phyloP scores from a whole-genome alignment of 2,113 vertebrate genomes.

The Dinomys branickii region DNA sequence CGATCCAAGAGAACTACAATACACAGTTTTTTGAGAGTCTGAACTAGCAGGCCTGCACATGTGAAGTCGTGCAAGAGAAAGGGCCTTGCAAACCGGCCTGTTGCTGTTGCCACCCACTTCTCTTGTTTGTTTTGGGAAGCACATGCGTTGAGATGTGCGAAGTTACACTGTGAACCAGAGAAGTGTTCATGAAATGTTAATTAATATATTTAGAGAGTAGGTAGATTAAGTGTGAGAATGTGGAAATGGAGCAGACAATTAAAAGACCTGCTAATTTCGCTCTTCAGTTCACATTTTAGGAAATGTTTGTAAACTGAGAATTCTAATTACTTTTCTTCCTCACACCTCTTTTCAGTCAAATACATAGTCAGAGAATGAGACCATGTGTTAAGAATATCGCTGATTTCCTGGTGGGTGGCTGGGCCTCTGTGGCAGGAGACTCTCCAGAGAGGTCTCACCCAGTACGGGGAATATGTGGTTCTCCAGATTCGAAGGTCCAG shows the following conservation, averaged over 20 bases:
- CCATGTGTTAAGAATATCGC: background rate
- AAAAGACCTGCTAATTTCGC: conserved; percentile 74
- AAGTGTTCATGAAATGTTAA: conserved; percentile 62
- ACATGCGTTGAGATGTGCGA: background rate
- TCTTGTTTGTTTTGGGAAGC: background rate
- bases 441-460: accelerated
- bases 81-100: accelerated
- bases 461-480: background rate
- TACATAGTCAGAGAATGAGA: background rate
- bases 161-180: conserved; percentile 11
- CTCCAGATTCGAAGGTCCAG: accelerated
- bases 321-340: conserved; percentile 71
- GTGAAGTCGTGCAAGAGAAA: background rate
- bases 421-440: background rate
- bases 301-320: conserved; percentile 78
- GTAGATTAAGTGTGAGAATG: conserved; percentile 66
- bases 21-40: background rate
- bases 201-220: conserved; percentile 64
- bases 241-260: conserved; percentile 69
- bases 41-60: background rate
- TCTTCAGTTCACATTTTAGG: conserved; percentile 77
- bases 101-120: background rate
- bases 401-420: background rate
- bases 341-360: conserved; percentile 61
- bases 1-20: background rate